Evolutionary conservation across 2,888 invertebrate species (phyloP), one percentile per base, ranked within the genome.

Genomic region (Chelonus formosanus): DNA sequence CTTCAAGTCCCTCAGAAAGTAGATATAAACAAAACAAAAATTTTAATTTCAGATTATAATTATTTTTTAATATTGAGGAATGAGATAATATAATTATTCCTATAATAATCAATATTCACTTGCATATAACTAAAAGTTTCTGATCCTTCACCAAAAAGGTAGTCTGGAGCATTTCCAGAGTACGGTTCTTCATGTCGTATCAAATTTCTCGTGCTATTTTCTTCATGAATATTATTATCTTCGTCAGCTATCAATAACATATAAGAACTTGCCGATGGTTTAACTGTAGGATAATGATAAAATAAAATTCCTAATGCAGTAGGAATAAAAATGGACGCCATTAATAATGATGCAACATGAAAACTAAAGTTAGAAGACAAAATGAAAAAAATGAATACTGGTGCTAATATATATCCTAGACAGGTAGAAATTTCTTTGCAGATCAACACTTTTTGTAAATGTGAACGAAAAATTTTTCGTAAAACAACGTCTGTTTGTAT

Each of bases 401-500:
- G 81, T 3, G 76, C 71, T 0, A 78, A 8, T 3, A 76, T 61
- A 5, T 76, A 72, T 4, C 81, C 81, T 3, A 76, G 20, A 1
- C 80, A 75, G 3, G 66, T 61, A 2, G 78, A 78, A 32, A 79
- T 57, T 43, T 79, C 78, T 54, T 73, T 78, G 4, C 81, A 10
- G 1, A 71, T 75, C 31, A 76, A 36, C 0, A 75, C 78, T 5
- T 78, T 48, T 3, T 71, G 68, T 6, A 80, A 63, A 52, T 70
- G 78, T n/a, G 63, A 73, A 34, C 75, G 70, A 43, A 81, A 82
- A 59, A 79, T 75, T 31, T 77, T 73, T 32, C 73, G 73, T 4
- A 82, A 57, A 5, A 78, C 54, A 20, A 74, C 70, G 6, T 82
- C 79, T 34, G 78, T 77, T 48, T 78, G 76, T 2, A 77, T 61